Conservation (phyloP, 1,140 invertebrate genomes). For the Myzus persicae region DNA sequence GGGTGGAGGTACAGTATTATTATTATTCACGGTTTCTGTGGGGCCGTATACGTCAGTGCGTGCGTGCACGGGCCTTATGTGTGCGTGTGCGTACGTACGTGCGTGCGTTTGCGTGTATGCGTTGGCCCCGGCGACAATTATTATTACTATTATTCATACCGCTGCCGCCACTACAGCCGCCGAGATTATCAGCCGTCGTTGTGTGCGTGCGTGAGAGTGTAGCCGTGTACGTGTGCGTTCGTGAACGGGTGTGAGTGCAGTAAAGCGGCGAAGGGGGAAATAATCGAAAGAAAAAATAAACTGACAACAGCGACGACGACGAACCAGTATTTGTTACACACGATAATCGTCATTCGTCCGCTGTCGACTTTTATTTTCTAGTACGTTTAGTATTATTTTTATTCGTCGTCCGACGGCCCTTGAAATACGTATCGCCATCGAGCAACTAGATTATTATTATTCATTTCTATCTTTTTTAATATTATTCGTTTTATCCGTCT, state of each 20-base stretch:
- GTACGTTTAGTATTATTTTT: neutral
- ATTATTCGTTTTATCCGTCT: neutral
- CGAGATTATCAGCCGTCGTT: neutral
- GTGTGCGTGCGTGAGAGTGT: neutral
- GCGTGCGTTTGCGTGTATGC: neutral
- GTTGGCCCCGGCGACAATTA: neutral
- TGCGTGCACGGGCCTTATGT: neutral
- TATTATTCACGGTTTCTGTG: neutral
- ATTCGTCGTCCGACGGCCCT: neutral
- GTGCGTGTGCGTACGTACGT: neutral
- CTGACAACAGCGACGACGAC: neutral
- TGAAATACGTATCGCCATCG: neutral
- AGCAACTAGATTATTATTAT: neutral
- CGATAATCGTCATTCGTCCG: neutral
- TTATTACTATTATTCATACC: neutral
- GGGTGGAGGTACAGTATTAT: neutral
- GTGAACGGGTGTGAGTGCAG: neutral
- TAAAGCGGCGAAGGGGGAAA: neutral
- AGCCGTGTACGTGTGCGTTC: neutral
- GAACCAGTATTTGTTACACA: neutral
- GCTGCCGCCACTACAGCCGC: neutral
- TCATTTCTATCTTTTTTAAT: neutral
- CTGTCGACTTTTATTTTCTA: neutral
- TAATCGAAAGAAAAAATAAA: neutral
- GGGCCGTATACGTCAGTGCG: neutral